These are phyloP conservation scores for Tragelaphus scriptus DNA, from an alignment of 2,113 vertebrate genomes.

Conservation along the genomic window DNA sequence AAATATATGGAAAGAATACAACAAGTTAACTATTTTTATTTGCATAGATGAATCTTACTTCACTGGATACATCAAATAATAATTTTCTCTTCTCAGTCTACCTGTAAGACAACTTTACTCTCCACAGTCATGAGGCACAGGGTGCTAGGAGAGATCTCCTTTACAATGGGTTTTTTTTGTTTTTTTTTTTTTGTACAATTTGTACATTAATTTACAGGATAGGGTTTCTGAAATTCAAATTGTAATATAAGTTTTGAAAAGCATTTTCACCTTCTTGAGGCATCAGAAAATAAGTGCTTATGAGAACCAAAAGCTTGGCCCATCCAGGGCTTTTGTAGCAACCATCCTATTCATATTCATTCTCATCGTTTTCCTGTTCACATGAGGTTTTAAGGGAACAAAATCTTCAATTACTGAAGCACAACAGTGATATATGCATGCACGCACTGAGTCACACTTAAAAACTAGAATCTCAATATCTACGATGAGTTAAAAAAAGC, in stretches of 20 bases:
- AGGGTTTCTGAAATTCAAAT: not conserved
- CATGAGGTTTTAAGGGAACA: not conserved
- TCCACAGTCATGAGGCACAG: not conserved
- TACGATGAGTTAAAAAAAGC: not conserved
- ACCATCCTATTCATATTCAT: not conserved
- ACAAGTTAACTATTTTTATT: slow-evolving; percentile 10
- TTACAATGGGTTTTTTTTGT: not conserved
- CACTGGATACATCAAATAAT: not conserved
- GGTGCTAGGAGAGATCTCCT: not conserved
- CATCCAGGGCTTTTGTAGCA: not conserved
- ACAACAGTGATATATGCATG: not conserved
- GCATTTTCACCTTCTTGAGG: not conserved
- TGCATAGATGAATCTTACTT: not conserved
- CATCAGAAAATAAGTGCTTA: not conserved
- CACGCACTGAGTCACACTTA: slow-evolving; percentile 1
- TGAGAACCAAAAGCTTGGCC: not conserved
- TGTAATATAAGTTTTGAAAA: not conserved
- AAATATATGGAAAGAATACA: not conserved
- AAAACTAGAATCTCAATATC: slow-evolving; percentile 42
- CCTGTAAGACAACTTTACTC: not conserved
- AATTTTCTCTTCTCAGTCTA: not conserved
- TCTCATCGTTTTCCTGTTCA: not conserved
- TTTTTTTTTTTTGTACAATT: too few species aligned
- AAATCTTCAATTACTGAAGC: not conserved
- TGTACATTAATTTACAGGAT: not conserved